Evolutionary conservation across 2,888 invertebrate species (phyloP).

Genomic region (Volucella inflata): DNA sequence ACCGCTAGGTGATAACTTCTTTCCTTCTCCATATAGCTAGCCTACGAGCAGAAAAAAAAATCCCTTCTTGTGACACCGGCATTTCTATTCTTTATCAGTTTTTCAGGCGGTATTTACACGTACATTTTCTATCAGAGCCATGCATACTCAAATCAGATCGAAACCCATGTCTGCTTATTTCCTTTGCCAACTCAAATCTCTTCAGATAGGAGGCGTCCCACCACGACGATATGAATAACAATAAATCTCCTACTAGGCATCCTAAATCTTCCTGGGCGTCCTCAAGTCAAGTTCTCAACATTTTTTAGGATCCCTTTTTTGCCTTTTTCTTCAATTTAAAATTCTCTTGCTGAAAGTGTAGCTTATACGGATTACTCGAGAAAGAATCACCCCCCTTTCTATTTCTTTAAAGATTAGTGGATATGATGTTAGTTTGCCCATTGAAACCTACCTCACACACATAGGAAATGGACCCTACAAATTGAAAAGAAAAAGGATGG

Average conservation of each 20-base stretch:
- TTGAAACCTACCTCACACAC: neutral
- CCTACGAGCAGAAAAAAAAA: neutral
- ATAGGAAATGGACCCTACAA: neutral
- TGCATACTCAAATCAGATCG: slow-evolving; percentile 41
- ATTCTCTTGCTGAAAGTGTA: slow-evolving; percentile 33
- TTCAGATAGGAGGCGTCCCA: slow-evolving; percentile 16
- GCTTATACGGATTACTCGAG: slow-evolving; percentile 13
- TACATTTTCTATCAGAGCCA: slow-evolving; percentile 13
- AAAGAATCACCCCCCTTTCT: neutral
- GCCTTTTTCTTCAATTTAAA: slow-evolving; percentile 26
- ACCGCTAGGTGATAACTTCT: slow-evolving; percentile 31
- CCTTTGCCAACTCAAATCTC: neutral
- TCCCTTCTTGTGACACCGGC: slow-evolving; percentile 26
- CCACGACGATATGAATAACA: slow-evolving; percentile 39
- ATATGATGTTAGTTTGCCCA: slow-evolving; percentile 23
- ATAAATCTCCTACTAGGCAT: slow-evolving; percentile 44
- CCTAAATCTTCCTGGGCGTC: slow-evolving; percentile 29
- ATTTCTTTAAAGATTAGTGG: slow-evolving; percentile 8
- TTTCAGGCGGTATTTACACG: slow-evolving; percentile 1
- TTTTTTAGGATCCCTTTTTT: slow-evolving; percentile 14
- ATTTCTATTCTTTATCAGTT: slow-evolving; percentile 26
- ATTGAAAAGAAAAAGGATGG: slow-evolving; percentile 23
- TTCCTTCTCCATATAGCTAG: slow-evolving; percentile 11
- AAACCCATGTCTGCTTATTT: neutral
- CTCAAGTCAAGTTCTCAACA: slow-evolving; percentile 16